Evolutionary conservation across 2,797 vertebrate genomes (phyloP).

Genomic region (Urophycis tenuis): DNA sequence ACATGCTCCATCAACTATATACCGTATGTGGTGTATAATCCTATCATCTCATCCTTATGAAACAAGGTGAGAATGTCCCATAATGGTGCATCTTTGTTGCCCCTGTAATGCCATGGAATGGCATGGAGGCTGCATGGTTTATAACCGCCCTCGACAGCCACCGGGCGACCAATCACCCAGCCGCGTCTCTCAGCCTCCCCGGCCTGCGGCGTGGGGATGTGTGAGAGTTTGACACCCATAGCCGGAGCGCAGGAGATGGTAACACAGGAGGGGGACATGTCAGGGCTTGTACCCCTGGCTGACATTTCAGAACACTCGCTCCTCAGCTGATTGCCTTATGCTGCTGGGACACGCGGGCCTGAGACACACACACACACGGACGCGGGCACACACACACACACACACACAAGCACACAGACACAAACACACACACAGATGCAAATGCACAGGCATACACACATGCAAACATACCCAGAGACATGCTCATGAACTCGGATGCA

Average conservation of each 20-base stretch:
- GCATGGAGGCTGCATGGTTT: not conserved
- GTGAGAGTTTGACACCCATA: conserved; percentile 52
- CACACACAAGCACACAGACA: conserved; percentile 11
- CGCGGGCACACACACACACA: conserved; percentile 12
- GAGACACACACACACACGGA: not conserved
- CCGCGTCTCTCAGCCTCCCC: conserved; percentile 22
- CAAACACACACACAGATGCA: conserved; percentile 7
- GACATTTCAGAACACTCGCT: conserved; percentile 51
- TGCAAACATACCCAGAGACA: not conserved
- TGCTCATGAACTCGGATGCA: not conserved
- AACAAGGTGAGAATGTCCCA: not conserved
- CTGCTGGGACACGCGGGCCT: conserved; percentile 26
- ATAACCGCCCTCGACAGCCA: not conserved
- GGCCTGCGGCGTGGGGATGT: conserved; percentile 46
- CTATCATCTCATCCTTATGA: not conserved
- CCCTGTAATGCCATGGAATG: not conserved
- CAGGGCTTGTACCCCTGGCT: conserved; percentile 53
- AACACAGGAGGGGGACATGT: conserved; percentile 62
- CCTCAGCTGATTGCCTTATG: conserved; percentile 52
- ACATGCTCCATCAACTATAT: not conserved
- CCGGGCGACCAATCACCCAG: not conserved
- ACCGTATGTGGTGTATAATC: not conserved
- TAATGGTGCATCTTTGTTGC: not conserved
- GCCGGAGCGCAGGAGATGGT: conserved; percentile 58
- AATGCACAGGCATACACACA: conserved; percentile 5